Conservation (phyloP, 2,888 invertebrate species). For the Norana najaformis region DNA sequence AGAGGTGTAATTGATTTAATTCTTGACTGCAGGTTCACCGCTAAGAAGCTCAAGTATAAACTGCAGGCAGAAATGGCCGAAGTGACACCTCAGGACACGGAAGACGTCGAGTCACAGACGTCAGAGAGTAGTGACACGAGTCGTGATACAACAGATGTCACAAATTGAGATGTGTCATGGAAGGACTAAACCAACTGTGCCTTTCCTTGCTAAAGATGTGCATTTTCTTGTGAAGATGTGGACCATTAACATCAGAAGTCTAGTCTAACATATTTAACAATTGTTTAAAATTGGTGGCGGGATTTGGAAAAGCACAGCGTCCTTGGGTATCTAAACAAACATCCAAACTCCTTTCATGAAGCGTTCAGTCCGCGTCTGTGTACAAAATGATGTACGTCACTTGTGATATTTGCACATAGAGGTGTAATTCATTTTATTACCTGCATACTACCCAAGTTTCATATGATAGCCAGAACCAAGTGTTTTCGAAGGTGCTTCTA, state of each 20-base stretch:
- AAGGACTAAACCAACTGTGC: not conserved
- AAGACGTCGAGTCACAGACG: not conserved
- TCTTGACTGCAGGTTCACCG: constrained; percentile 35
- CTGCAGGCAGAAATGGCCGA: constrained; percentile 28
- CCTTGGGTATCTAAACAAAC: no score
- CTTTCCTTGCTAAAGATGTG: not conserved
- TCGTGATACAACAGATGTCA: not conserved
- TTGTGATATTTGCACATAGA: no score
- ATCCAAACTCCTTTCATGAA: no score
- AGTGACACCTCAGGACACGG: not conserved
- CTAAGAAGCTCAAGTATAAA: constrained; percentile 37
- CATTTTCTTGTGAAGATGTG: not conserved
- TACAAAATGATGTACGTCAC: no score
- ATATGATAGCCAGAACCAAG: no score
- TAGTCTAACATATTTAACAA: not conserved
- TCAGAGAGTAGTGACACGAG: not conserved
- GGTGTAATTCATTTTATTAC: no score
- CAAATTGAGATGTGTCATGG: not conserved
- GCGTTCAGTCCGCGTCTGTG: no score
- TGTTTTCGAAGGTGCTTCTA: no score
- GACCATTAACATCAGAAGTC: not conserved
- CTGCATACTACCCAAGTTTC: no score
- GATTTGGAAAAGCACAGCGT: no score
- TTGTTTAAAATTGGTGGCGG: not conserved
- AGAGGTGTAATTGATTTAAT: no score